Evolutionary conservation across 2,797 vertebrate genomes (phyloP), one percentile per base, ranked within the genome.

Genomic region (Poecilia gillii): DNA sequence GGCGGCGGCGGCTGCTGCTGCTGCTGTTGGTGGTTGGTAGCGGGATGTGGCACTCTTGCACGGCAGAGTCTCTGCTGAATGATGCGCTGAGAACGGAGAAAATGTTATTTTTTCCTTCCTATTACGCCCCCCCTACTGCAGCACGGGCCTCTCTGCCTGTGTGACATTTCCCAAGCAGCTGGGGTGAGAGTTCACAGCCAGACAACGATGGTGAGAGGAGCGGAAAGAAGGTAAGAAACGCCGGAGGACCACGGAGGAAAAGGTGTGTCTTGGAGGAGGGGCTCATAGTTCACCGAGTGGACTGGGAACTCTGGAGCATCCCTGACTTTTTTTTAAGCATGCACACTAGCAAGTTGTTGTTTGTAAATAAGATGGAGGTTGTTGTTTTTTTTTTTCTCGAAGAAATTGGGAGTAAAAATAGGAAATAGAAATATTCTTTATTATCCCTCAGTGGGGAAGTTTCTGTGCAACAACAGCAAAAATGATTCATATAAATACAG

Each of bases 161-260:
- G 90, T 96, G 96, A 96, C 96, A 96, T 96, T 95, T 96, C 94
- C 95, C 94, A 88, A 95, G 93, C 95, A 95, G 92, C 94, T 93
- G 93, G 95, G 96, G 95, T 96, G 94, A 96, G 93, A 96, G 96
- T 97, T 96, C 95, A 95, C 93, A 90, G 89, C 85, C 93, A 96
- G 95, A 96, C 96, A 96, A 96, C 96, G 95, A 96, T 89, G 92
- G 88, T 88, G 92, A 86, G 82, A 82, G 90, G 81, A 91, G 90
- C 89, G 92, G 89, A 94, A 95, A 96, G 96, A 96, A 96, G 95
- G 96, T 95, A 95, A 91, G 92, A 82, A 84, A 84, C 85, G 93
- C 94, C 95, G 96, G 95, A 96, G 96, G 96, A 96, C 95, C 94
- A 36, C 64, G 36, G 73, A 66, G 89, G 87, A 92, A 77, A 91